Percentiles rank a stretch among this genome's conserved stretches.
These are phyloP conservation scores for Oryzias dopingdopingensis DNA, from an alignment of 2,797 vertebrate species.

Conservation along the genomic window DNA sequence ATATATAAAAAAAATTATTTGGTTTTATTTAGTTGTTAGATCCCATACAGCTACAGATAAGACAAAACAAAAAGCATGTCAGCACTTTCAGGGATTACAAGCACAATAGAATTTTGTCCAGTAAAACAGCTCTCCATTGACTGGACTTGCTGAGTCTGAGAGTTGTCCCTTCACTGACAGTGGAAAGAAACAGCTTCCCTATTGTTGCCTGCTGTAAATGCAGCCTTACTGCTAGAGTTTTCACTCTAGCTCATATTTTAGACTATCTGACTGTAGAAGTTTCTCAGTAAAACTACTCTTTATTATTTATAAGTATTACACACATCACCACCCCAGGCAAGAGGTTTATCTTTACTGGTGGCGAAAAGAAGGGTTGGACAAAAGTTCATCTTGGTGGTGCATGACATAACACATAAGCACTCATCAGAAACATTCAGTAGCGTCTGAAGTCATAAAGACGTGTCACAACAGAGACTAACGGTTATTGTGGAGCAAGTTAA, in stretches of 20 bases:
- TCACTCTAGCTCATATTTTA: conserved; percentile 26
- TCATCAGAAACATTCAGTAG: conserved; percentile 15
- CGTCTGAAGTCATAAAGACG: conserved; percentile 7
- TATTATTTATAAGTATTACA: conserved; percentile 64
- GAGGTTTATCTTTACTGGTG: conserved; percentile 40
- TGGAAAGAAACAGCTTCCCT: conserved; percentile 34
- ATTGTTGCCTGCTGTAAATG: conserved; percentile 31
- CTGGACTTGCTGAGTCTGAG: conserved; percentile 63
- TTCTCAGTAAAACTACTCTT: conserved; percentile 50
- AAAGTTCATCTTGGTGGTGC: conserved; percentile 16
- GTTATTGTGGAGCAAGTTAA: conserved; percentile 14
- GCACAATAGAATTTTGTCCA: conserved; percentile 74
- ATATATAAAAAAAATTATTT: conserved; percentile 64
- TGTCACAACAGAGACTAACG: conserved; percentile 11
- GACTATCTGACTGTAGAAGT: conserved; percentile 38
- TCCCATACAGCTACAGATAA: conserved; percentile 69
- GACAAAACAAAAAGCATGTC: conserved; percentile 73
- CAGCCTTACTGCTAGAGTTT: conserved; percentile 10
- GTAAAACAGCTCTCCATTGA: conserved; percentile 60
- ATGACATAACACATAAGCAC: conserved; percentile 25
- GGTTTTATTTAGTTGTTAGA: conserved; percentile 68
- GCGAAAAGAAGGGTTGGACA: conserved; percentile 20
- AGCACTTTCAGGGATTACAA: conserved; percentile 75
- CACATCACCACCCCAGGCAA: conserved; percentile 44
- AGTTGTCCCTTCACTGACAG: conserved; percentile 41